phyloP scores from a whole-genome alignment of 2,113 vertebrate species.

The Rattus norvegicus region GRCr8 NC_086019.1:15402501-15403000 shows the following conservation, averaged over 20 bases:
- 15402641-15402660: too few species aligned
- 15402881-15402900: neutral
- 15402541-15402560: neutral
- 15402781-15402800: neutral
- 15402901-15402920: neutral
- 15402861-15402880: neutral
- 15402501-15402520: neutral
- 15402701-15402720: neutral
- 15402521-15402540: slow-evolving; percentile 11
- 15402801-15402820: neutral
- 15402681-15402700: neutral
- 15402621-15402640: neutral
- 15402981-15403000: too few species aligned
- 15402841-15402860: neutral
- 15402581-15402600: neutral
- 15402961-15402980: too few species aligned
- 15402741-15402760: neutral
- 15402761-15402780: neutral
- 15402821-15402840: neutral
- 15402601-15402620: accelerated
- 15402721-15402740: neutral
- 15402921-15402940: neutral
- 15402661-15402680: neutral
- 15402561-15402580: neutral
- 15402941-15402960: neutral